Conservation (phyloP, 2,888 invertebrate genomes). For the Pseudeuparius sepicola region DNA sequence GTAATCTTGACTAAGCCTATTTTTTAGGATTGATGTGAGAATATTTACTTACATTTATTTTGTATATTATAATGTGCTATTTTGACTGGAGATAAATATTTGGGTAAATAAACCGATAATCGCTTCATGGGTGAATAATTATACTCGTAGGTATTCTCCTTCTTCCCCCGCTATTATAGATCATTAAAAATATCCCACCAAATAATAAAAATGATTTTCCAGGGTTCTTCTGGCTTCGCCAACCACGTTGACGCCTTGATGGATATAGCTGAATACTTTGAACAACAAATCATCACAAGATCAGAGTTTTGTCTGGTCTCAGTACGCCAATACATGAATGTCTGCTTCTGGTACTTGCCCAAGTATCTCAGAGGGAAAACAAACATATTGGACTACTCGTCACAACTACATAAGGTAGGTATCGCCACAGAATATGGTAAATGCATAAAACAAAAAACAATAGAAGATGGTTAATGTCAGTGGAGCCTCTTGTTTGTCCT, state of each 20-base stretch:
- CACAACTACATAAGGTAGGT: slow-evolving; percentile 39
- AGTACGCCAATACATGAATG: slow-evolving; percentile 52
- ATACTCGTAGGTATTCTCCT: too few species aligned
- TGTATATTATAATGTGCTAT: too few species aligned
- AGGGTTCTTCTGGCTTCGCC: slow-evolving; percentile 44
- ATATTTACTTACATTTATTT: too few species aligned
- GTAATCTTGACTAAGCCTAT: too few species aligned
- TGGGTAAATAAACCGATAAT: too few species aligned
- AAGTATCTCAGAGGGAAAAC: slow-evolving; percentile 37
- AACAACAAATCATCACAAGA: slow-evolving; percentile 35
- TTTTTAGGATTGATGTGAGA: too few species aligned
- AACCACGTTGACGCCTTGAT: slow-evolving; percentile 44
- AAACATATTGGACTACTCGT: slow-evolving; percentile 33
- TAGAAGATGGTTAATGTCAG: slow-evolving; percentile 2
- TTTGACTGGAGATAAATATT: too few species aligned
- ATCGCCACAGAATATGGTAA: too few species aligned
- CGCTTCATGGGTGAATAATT: too few species aligned
- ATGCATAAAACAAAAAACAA: too few species aligned
- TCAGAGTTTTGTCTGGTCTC: slow-evolving; percentile 40
- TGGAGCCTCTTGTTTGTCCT: not conserved
- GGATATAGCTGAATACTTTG: slow-evolving; percentile 40
- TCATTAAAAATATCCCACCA: too few species aligned
- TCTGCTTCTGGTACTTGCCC: slow-evolving; percentile 65
- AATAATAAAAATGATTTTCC: slow-evolving; percentile 6
- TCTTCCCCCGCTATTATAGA: too few species aligned